phyloP scores from a whole-genome alignment of 1,140 invertebrate genomes.

The Maconellicoccus hirsutus region DNA sequence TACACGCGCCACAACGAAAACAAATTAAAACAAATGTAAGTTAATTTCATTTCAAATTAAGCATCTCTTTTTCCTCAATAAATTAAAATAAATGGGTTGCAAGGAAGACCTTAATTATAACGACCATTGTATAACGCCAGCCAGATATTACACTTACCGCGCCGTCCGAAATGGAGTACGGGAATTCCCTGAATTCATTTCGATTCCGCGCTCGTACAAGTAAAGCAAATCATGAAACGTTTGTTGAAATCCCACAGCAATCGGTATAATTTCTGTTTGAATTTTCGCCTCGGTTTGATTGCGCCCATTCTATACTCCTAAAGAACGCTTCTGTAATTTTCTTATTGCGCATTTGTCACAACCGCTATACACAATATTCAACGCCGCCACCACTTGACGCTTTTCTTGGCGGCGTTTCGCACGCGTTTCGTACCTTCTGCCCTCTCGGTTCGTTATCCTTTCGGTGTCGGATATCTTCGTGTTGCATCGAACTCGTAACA shows the following conservation, averaged over 20 bases:
- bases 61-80: constrained; percentile 13
- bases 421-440: too few species aligned
- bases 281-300: constrained; percentile 21
- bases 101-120: constrained; percentile 20
- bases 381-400: background rate
- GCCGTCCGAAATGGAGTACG: constrained; percentile 9
- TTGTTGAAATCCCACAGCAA: constrained; percentile 16
- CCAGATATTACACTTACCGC: background rate
- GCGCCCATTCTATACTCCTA: constrained; percentile 9
- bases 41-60: constrained; percentile 18
- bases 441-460: too few species aligned
- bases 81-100: constrained; percentile 16
- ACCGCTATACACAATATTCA: background rate
- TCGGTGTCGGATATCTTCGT: too few species aligned
- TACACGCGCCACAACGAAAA: background rate
- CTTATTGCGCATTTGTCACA: background rate
- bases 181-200: constrained; percentile 17
- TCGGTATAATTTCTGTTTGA: constrained; percentile 21
- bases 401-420: too few species aligned
- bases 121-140: constrained; percentile 6
- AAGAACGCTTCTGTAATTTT: background rate
- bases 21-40: constrained; percentile 22
- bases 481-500: too few species aligned
- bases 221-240: constrained; percentile 20
- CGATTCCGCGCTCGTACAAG: constrained; percentile 14